Evolutionary conservation across 2,888 invertebrate species (phyloP).

Genomic region (Synergus itoensis): DNA sequence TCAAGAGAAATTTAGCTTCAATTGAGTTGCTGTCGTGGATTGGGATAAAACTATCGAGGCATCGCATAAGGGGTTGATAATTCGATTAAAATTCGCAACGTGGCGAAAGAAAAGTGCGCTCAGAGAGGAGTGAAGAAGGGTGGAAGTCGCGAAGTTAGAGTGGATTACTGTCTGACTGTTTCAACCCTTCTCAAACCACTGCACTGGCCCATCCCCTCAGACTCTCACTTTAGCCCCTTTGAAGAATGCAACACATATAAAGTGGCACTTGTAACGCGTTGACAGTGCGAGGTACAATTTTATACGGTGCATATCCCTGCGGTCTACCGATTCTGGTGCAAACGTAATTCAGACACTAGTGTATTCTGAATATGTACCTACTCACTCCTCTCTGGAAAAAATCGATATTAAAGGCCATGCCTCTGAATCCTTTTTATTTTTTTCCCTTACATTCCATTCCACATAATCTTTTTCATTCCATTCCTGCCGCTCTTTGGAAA

Average conservation of each 20-base stretch:
- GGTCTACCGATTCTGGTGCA: slow-evolving; percentile 44
- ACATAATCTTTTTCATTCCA: neutral
- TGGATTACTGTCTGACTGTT: slow-evolving; percentile 61
- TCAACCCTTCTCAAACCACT: slow-evolving; percentile 54
- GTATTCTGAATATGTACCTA: neutral
- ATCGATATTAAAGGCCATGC: slow-evolving; percentile 7
- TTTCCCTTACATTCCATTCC: neutral
- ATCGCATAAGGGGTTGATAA: neutral
- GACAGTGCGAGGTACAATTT: slow-evolving; percentile 55
- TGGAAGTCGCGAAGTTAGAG: slow-evolving; percentile 62
- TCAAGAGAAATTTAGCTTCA: neutral
- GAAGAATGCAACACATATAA: slow-evolving; percentile 50
- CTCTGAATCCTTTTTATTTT: neutral
- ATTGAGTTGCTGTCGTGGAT: neutral
- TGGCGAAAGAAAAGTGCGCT: neutral
- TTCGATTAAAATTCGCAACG: slow-evolving; percentile 3
- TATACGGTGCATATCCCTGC: slow-evolving; percentile 46
- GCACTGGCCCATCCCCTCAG: slow-evolving; percentile 53
- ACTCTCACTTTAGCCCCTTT: slow-evolving; percentile 56
- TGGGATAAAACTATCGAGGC: neutral
- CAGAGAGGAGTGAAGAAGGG: slow-evolving; percentile 7
- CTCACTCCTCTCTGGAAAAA: slow-evolving; percentile 1
- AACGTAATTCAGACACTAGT: slow-evolving; percentile 44
- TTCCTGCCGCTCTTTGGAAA: neutral
- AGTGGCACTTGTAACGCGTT: slow-evolving; percentile 57